Conservation (phyloP, 1,140 invertebrate species). For the Neoseiulus cucumeris region DNA sequence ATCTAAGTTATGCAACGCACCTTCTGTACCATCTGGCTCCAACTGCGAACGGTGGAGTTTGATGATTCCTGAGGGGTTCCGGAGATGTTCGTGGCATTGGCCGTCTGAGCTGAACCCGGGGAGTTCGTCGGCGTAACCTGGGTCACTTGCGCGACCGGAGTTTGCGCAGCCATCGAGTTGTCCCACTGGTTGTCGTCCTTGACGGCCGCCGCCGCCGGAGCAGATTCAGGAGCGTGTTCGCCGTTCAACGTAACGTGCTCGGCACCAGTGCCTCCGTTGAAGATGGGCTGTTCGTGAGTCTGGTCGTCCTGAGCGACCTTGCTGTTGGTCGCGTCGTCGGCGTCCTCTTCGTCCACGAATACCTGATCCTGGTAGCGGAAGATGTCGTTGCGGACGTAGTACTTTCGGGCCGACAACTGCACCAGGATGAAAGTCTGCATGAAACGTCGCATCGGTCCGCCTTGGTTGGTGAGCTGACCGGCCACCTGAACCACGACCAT, state of each 20-base stretch:
- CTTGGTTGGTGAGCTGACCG: conserved; percentile 80
- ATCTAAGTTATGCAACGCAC: neutral
- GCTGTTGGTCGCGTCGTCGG: conserved; percentile 36
- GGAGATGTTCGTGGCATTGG: neutral
- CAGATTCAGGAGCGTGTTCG: conserved; percentile 16
- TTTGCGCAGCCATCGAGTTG: conserved; percentile 14
- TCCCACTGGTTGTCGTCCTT: conserved; percentile 15
- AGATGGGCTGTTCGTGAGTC: neutral
- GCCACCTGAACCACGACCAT: conserved; percentile 82
- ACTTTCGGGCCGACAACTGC: conserved; percentile 79
- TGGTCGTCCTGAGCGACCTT: conserved; percentile 36
- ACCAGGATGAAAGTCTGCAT: conserved; percentile 93
- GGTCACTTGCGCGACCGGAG: conserved; percentile 14
- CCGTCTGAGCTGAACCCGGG: conserved; percentile 8
- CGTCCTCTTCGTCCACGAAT: conserved; percentile 42
- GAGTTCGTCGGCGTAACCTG: conserved; percentile 14
- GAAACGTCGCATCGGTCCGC: conserved; percentile 84
- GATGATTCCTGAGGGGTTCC: neutral
- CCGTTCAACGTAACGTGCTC: neutral
- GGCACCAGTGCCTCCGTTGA: conserved; percentile 12
- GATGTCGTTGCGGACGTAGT: conserved; percentile 95
- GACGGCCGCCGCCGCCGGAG: conserved; percentile 18
- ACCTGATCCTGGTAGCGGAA: conserved; percentile 87
- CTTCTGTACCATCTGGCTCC: conserved; percentile 4
- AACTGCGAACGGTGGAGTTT: neutral